These are phyloP conservation scores for Procambarus clarkii DNA, from an alignment of 1,140 invertebrate genomes.

Conservation along the genomic window DNA sequence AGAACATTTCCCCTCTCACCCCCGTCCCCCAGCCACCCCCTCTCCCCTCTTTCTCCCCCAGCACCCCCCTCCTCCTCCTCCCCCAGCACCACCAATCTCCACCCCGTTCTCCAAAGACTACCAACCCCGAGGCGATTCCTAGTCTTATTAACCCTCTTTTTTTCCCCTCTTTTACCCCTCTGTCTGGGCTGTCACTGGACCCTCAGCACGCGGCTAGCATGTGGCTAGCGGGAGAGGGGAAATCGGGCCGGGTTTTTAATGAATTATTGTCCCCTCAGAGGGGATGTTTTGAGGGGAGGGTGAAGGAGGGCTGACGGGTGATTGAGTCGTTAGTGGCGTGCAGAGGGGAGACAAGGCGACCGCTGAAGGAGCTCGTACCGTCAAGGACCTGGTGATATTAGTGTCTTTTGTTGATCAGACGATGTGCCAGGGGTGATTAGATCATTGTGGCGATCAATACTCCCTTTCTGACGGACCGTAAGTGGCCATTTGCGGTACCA, in stretches of 20 bases:
- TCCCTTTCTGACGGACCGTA: background rate
- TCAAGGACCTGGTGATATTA: background rate
- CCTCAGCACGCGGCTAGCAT: slow-evolving; percentile 63
- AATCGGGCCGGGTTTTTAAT: slow-evolving; percentile 53
- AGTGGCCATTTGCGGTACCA: slow-evolving; percentile 40
- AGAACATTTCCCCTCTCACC: background rate
- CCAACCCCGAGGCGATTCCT: slow-evolving; percentile 46
- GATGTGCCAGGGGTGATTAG: background rate
- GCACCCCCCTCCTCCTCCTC: too few relatives aligned
- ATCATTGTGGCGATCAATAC: slow-evolving; percentile 7
- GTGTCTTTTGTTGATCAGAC: background rate
- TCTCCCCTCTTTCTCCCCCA: too few relatives aligned
- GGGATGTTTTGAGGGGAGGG: slow-evolving; percentile 52
- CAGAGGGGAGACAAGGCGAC: background rate
- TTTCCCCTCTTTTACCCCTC: slow-evolving; percentile 17
- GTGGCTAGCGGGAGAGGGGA: slow-evolving; percentile 54
- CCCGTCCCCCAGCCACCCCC: too few relatives aligned
- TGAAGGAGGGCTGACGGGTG: slow-evolving; percentile 36
- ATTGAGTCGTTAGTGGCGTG: slow-evolving; percentile 41
- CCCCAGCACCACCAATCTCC: background rate
- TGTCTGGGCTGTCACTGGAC: slow-evolving; percentile 8
- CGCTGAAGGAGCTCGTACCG: background rate
- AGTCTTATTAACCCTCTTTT: slow-evolving; percentile 66
- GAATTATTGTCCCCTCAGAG: slow-evolving; percentile 59
- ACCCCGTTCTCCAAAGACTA: background rate